A percentile compares a stretch with the other conserved stretches of the same genome.
phyloP scores from a whole-genome alignment of 2,113 vertebrate genomes.

The Planiliza haematocheilus region DNA sequence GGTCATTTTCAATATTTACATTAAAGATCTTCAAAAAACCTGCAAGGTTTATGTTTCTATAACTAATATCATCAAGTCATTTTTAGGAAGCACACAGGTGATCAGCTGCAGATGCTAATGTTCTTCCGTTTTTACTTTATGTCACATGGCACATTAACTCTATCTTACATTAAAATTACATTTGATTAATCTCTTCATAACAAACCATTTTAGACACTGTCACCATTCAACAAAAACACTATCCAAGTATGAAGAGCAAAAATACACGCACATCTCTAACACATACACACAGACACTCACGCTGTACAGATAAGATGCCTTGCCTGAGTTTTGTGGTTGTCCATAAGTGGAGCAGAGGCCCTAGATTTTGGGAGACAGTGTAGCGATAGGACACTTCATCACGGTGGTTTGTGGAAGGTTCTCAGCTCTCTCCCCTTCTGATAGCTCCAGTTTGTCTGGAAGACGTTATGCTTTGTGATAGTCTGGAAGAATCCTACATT shows the following conservation, averaged over 20 bases:
- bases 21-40: no score
- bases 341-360: conserved; percentile 64
- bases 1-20: no score
- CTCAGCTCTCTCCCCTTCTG: conserved; percentile 62
- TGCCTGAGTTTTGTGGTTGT: conserved; percentile 42
- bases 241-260: conserved; percentile 30
- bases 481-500: conserved; percentile 62
- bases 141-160: not conserved
- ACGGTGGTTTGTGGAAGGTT: conserved; percentile 61
- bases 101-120: no score
- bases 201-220: conserved; percentile 7
- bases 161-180: not conserved
- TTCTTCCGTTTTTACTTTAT: not conserved
- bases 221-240: conserved; percentile 17
- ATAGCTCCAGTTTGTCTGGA: conserved; percentile 77
- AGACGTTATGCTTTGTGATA: conserved; percentile 69
- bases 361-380: conserved; percentile 70
- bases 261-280: conserved; percentile 45
- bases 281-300: conserved; percentile 49
- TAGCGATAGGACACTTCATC: conserved; percentile 76
- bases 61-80: no score
- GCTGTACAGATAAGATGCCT: conserved; percentile 66
- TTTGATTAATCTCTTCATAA: conserved; percentile 13
- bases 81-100: no score
- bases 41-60: no score